A percentile compares a stretch with the other conserved stretches of the same genome.
Conservation (phyloP, 2,797 vertebrate species). For the Lemur catta region DNA sequence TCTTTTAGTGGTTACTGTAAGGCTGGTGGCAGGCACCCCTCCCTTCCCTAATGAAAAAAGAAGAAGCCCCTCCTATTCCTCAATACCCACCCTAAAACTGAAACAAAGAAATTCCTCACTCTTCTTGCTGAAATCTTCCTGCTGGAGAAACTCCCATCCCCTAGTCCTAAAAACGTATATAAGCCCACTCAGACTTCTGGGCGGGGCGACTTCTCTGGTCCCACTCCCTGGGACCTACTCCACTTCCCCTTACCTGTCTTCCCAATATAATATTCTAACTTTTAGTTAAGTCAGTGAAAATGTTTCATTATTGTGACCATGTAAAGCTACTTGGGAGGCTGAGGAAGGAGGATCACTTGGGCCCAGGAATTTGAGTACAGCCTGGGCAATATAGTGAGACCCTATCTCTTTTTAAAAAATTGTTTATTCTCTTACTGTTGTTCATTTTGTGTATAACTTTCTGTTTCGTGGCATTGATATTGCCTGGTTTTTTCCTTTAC, state of each 20-base stretch:
- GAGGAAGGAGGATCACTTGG: neutral
- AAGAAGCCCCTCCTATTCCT: too few species aligned
- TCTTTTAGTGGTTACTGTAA: neutral
- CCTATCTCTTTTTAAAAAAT: neutral
- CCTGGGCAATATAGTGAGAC: neutral
- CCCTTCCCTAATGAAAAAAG: too few species aligned
- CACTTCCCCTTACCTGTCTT: neutral
- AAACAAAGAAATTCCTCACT: too few species aligned
- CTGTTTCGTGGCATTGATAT: neutral
- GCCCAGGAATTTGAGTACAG: neutral
- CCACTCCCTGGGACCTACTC: too few species aligned
- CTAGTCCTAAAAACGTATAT: too few species aligned
- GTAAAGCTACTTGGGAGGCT: neutral
- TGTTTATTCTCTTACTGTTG: neutral
- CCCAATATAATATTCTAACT: neutral
- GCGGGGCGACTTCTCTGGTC: too few species aligned
- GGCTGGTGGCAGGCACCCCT: too few species aligned
- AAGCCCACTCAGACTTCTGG: too few species aligned
- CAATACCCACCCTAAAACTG: too few species aligned
- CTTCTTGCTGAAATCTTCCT: too few species aligned
- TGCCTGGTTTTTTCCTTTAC: neutral
- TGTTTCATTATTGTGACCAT: neutral
- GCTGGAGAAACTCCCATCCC: too few species aligned
- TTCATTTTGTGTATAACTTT: neutral
- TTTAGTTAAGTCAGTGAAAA: neutral